These are phyloP conservation scores for Rallus limicola DNA, from an alignment of 2,113 vertebrate genomes.

Conservation along the genomic window DNA sequence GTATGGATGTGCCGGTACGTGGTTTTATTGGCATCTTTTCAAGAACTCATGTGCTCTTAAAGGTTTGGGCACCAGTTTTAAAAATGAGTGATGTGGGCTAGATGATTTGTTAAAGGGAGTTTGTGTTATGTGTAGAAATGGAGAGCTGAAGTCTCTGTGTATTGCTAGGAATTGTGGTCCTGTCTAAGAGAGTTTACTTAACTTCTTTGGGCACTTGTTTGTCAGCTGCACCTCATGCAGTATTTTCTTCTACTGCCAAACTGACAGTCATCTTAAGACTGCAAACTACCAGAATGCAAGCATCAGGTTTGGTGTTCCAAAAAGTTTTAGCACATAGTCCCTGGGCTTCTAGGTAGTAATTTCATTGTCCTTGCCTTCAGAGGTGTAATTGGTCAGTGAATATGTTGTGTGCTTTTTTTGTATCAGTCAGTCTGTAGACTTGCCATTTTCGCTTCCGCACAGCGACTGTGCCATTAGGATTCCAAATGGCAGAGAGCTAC, in stretches of 20 bases:
- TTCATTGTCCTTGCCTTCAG: not conserved
- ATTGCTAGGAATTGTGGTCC: not conserved
- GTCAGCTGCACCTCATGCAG: not conserved
- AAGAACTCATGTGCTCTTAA: not conserved
- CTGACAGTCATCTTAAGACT: not conserved
- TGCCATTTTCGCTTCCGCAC: not conserved
- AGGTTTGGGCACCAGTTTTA: not conserved
- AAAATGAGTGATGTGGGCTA: not conserved
- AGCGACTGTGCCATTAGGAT: not conserved
- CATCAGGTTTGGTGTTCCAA: not conserved
- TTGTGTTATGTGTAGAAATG: not conserved
- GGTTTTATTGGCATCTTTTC: not conserved
- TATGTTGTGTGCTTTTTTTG: not conserved
- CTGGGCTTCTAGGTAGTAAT: not conserved
- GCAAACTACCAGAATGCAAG: not conserved
- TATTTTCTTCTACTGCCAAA: not conserved
- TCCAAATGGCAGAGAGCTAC: not conserved
- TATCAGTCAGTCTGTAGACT: not conserved
- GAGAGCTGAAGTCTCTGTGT: not conserved
- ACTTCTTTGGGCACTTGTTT: not conserved
- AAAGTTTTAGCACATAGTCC: not conserved
- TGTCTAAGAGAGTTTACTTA: not conserved
- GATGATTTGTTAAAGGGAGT: not conserved
- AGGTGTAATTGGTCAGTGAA: not conserved
- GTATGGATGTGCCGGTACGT: not conserved